Percentiles rank a stretch among this genome's conserved stretches.
phyloP scores from a whole-genome alignment of 2,797 vertebrate species.

The Xenops minutus region DNA sequence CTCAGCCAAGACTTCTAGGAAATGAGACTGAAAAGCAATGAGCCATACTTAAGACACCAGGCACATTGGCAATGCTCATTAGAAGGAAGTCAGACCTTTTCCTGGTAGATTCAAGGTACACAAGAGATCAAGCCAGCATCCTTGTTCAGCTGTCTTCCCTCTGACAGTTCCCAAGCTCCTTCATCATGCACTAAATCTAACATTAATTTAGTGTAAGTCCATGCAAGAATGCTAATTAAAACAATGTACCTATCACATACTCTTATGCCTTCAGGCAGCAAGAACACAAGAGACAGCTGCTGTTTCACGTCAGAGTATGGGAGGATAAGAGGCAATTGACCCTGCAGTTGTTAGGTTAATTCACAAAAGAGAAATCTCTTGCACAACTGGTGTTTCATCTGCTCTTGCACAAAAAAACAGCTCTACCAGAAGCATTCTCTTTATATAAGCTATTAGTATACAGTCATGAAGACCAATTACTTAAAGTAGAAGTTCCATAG shows the following conservation, averaged over 20 bases:
- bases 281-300: slow-evolving; percentile 25
- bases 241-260: slow-evolving; percentile 3
- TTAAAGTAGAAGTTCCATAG: not conserved
- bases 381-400: slow-evolving; percentile 34
- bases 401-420: not conserved
- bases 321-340: slow-evolving; percentile 52
- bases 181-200: not conserved
- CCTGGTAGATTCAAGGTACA: not conserved
- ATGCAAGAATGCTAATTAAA: slow-evolving; percentile 51
- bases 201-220: slow-evolving; percentile 21
- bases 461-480: slow-evolving; percentile 30
- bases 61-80: not conserved
- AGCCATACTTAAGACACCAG: slow-evolving; percentile 14
- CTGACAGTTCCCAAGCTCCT: not conserved
- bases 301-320: not conserved
- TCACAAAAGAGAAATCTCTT: slow-evolving; percentile 33
- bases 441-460: slow-evolving; percentile 5
- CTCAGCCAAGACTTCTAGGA: slow-evolving; percentile 38
- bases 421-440: not conserved
- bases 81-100: not conserved
- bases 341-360: slow-evolving; percentile 54
- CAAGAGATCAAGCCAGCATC: not conserved
- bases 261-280: not conserved
- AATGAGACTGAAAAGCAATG: slow-evolving; percentile 50
- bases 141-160: not conserved